phyloP scores from a whole-genome alignment of 2,113 vertebrate genomes.

The Lota lota region DNA sequence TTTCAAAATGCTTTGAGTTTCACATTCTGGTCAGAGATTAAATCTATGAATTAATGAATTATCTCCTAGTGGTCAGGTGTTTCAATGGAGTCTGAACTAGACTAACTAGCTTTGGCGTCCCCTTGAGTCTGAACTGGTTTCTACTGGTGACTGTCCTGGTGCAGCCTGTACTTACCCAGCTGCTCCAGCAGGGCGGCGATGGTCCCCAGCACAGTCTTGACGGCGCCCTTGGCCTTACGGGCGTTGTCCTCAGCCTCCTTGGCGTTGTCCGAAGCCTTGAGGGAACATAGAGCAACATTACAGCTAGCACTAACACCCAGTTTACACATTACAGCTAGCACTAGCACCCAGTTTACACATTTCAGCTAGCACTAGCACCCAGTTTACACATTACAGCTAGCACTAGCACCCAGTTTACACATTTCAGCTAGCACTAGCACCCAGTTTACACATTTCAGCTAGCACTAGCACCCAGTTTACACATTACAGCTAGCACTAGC shows the following conservation, averaged over 20 bases:
- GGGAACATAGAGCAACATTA: neutral
- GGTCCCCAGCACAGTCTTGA: conserved; percentile 80
- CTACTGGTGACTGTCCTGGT: neutral
- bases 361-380: too few species aligned
- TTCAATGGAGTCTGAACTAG: neutral
- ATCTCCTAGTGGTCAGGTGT: neutral
- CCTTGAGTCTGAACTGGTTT: neutral
- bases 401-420: too few species aligned
- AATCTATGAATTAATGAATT: neutral
- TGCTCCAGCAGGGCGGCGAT: conserved; percentile 84
- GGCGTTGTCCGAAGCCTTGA: conserved; percentile 85
- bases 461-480: too few species aligned
- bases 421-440: too few species aligned
- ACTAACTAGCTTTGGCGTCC: neutral
- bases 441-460: too few species aligned
- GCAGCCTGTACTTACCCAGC: conserved; percentile 74
- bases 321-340: too few species aligned
- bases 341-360: too few species aligned
- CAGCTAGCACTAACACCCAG: too few species aligned
- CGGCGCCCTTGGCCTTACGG: conserved; percentile 90
- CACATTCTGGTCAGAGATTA: too few species aligned
- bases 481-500: too few species aligned
- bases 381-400: too few species aligned
- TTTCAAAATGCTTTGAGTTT: too few species aligned
- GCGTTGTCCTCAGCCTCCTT: conserved; percentile 93